Base-by-base conservation (phyloP, 1,140 invertebrate genomes). In the Calliphora vicina region DNA sequence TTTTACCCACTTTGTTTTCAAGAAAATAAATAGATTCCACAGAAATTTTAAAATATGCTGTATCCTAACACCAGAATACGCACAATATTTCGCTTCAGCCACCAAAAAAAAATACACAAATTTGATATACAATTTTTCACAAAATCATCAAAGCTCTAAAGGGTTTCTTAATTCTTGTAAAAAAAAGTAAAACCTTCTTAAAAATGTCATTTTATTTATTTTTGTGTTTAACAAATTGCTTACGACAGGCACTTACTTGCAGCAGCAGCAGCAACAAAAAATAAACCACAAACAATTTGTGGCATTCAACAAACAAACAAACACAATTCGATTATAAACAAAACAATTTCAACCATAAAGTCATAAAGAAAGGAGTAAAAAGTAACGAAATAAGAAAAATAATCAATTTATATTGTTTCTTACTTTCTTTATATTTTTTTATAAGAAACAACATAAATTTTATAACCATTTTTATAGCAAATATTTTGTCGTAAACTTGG, bases 201-300 rank as follows among this genome's bases (percentile, higher is more conserved):
- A n/a, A n/a, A n/a, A 2, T 57, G 50, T n/a, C 35, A 5, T 35
- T 35, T 35, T 10, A 35, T 35, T 57, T 6, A 57, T n/a, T 12
- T 45, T 57, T 57, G n/a, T 57, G 50, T 57, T 57, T 57, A 57
- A 57, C 50, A 57, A 57, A 57, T 57, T 57, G 50, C 50, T 57
- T 57, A 57, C 50, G 50, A 57, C 50, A 57, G 50, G n/a, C 50
- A 57, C n/a, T 57, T 57, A 57, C 6, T 17, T 17, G 15, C 50
- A 57, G 15, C 15, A 57, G 45, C 10, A 50, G 29, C 29, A 29
- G 8, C 29, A 29, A 10, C 35, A 35, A 5, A 10, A 35, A 35
- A 35, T 35, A 35, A 35, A 35, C 35, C 35, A n/a, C 50, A 57
- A 57, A 13, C 15, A 57, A n/a, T 57, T n/a, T 57, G 50, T 57